Base-by-base conservation (phyloP, 2,797 vertebrate genomes). In the Amazonetta brasiliensis region DNA sequence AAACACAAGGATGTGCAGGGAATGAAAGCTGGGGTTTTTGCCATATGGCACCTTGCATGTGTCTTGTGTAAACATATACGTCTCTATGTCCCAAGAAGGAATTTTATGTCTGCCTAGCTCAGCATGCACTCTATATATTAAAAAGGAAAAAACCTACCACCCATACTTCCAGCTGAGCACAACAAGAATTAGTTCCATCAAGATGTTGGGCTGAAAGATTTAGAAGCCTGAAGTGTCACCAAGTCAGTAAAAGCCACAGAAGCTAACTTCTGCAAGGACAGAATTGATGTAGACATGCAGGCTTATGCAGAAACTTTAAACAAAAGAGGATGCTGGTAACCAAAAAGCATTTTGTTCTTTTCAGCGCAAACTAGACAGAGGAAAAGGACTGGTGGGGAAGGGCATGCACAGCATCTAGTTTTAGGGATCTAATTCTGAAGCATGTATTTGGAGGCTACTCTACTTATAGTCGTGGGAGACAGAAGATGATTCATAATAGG, bases 1-100 rank as follows among this genome's bases (percentile, higher is more conserved):
- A 95, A 95, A 94, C 86, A 93, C 75, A 94, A 77, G 58, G 93
- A 95, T 93, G 92, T 94, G 74, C 88, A 90, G 58, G 35, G 75
- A 84, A 90, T 72, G 78, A 87, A 95, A 88, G 44, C 84, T 96
- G 95, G 78, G 74, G 21, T 13, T 93, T 85, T 85, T 95, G 88
- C 96, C 96, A 96, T 77, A 95, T 81, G 90, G 93, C 90, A 96
- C 92, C 81, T 94, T 92, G 81, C 84, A 52, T 8, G 20, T 87
- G 78, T 66, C 86, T 94, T 89, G 41, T 75, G 72, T 94, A 92
- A 96, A 94, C 60, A 89, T 60, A 5, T 14, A 69, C 30, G 55
- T 54, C 41, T 88, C 68, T 59, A 12, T 60, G 30, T 72, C 84
- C 86, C 75, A 85, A 84, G 69, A 93, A 89, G 78, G 78, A 89